phyloP scores from a whole-genome alignment of 2,888 invertebrate species.

The Sphaerophoria rueppellii region DNA sequence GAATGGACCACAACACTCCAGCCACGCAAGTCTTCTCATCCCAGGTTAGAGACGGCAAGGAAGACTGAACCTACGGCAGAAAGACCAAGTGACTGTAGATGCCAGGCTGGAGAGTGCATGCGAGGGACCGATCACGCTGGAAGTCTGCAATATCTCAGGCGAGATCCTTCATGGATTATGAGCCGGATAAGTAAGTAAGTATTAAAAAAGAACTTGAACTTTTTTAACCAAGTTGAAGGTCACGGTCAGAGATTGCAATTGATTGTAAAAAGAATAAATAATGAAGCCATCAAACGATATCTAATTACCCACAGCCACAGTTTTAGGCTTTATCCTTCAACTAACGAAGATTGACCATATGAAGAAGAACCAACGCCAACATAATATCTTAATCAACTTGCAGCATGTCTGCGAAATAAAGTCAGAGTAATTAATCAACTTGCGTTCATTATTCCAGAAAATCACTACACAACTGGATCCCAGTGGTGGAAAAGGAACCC shows the following conservation, averaged over 20 bases:
- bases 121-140: too few species aligned
- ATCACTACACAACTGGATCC: slow-evolving; percentile 19
- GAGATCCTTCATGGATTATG: too few species aligned
- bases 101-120: too few species aligned
- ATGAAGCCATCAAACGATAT: slow-evolving; percentile 57
- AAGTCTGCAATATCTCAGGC: too few species aligned
- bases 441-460: slow-evolving; percentile 34
- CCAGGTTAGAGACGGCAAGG: too few species aligned
- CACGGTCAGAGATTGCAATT: background rate
- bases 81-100: too few species aligned
- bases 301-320: background rate
- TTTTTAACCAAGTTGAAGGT: slow-evolving; percentile 49
- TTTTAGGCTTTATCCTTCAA: background rate
- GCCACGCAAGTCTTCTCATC: too few species aligned
- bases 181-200: too few species aligned
- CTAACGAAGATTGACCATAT: slow-evolving; percentile 42
- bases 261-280: slow-evolving; percentile 2
- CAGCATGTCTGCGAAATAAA: background rate
- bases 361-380: background rate
- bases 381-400: slow-evolving; percentile 51
- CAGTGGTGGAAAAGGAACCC: slow-evolving; percentile 39
- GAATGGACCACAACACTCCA: too few species aligned
- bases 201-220: background rate
- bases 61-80: too few species aligned
- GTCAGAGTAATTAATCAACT: slow-evolving; percentile 58